Conservation (phyloP, 1,140 invertebrate species). For the Radopholus similis region DNA sequence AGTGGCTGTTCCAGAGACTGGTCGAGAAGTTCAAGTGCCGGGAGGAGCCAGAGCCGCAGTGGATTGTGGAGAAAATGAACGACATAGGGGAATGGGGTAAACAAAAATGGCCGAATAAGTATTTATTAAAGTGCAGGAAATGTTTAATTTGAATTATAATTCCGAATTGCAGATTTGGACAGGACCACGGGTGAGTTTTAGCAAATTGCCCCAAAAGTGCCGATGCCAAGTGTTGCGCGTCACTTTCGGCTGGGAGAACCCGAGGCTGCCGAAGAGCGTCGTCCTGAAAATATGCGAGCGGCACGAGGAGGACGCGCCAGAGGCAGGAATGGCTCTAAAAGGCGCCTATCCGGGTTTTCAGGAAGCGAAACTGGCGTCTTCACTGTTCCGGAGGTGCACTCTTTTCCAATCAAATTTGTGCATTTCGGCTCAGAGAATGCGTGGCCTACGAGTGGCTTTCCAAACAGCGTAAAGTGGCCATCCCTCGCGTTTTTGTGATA, state of each 20-base stretch:
- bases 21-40: conserved; percentile 50
- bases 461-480: conserved; percentile 46
- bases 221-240: conserved; percentile 51
- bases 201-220: too few relatives aligned
- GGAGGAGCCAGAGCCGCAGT: conserved; percentile 46
- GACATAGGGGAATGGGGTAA: conserved; percentile 44
- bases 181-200: too few relatives aligned
- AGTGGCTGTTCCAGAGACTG: conserved; percentile 50
- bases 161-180: conserved; percentile 42
- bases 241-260: conserved; percentile 58
- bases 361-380: conserved; percentile 22
- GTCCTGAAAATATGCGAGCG: conserved; percentile 50
- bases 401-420: neutral
- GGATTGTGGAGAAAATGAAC: conserved; percentile 53
- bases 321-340: conserved; percentile 29
- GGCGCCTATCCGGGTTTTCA: conserved; percentile 29
- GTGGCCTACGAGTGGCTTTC: conserved; percentile 54
- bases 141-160: neutral
- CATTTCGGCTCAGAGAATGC: conserved; percentile 48
- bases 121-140: neutral
- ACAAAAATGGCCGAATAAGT: neutral
- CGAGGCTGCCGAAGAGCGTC: conserved; percentile 46
- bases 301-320: conserved; percentile 30
- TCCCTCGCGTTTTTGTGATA: conserved; percentile 55
- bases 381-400: neutral